Percentiles rank a stretch among this genome's conserved stretches.
These are phyloP conservation scores for Lerema accius DNA, from an alignment of 1,140 invertebrate species.

Conservation along the genomic window DNA sequence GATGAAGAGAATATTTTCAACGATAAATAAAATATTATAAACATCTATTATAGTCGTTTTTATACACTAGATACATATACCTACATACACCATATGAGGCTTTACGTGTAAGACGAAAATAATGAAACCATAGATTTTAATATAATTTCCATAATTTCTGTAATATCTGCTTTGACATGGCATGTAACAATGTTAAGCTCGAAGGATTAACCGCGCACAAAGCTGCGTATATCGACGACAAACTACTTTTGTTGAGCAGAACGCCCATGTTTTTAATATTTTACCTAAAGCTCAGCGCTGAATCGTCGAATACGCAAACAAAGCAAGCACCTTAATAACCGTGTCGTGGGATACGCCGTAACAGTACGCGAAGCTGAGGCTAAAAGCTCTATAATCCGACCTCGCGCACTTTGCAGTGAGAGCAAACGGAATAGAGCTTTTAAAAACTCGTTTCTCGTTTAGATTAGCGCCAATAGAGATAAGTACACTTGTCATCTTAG, in stretches of 20 bases:
- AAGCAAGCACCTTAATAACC: constrained; percentile 73
- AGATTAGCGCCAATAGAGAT: constrained; percentile 64
- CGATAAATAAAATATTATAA: no score
- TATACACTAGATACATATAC: no score
- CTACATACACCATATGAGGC: no score
- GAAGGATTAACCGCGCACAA: constrained; percentile 26
- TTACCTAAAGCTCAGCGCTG: constrained; percentile 65
- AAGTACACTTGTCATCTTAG: constrained; percentile 65
- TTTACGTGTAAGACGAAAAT: background rate
- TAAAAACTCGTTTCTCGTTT: constrained; percentile 62
- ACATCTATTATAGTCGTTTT: no score
- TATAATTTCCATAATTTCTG: constrained; percentile 6
- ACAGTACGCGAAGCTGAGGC: constrained; percentile 48
- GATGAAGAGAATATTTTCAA: background rate
- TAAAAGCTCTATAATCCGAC: constrained; percentile 73
- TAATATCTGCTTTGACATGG: constrained; percentile 21
- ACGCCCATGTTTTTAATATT: constrained; percentile 71
- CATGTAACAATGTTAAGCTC: constrained; percentile 21
- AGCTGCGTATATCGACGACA: constrained; percentile 18
- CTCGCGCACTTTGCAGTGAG: constrained; percentile 43
- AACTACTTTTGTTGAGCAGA: constrained; percentile 40
- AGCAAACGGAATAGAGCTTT: constrained; percentile 54
- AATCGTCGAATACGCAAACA: constrained; percentile 71
- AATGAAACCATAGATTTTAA: background rate
- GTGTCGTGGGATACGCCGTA: constrained; percentile 54